phyloP scores from a whole-genome alignment of 2,113 vertebrate species.

The Coregonus clupeaformis region DNA sequence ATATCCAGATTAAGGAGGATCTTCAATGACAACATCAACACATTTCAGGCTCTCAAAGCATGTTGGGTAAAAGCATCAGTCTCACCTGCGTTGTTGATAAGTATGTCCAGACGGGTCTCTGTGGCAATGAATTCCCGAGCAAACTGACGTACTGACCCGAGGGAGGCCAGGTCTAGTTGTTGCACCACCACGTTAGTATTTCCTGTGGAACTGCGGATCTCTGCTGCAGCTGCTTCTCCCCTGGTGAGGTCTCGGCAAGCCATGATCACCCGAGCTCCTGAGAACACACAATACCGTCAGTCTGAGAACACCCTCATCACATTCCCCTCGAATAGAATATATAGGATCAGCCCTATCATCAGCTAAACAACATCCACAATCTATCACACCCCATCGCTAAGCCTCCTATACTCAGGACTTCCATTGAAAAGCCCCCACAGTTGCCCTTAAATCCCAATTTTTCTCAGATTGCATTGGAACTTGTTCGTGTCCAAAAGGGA shows the following conservation, averaged over 20 bases:
- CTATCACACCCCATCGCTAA: background rate
- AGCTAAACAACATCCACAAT: too few relatives aligned
- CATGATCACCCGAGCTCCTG: slow-evolving; percentile 72
- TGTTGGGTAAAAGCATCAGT: background rate
- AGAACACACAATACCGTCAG: background rate
- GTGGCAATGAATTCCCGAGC: slow-evolving; percentile 63
- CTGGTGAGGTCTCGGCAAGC: slow-evolving; percentile 71
- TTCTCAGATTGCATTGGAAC: too few relatives aligned
- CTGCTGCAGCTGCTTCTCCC: slow-evolving; percentile 55
- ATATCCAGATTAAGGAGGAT: too few relatives aligned
- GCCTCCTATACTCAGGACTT: slow-evolving; percentile 6
- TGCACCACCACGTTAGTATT: slow-evolving; percentile 71
- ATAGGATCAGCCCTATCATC: too few relatives aligned
- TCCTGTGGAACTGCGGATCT: slow-evolving; percentile 59
- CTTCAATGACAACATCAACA: too few relatives aligned
- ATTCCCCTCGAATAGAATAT: background rate
- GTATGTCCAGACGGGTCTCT: slow-evolving; percentile 70
- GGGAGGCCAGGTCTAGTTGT: slow-evolving; percentile 69
- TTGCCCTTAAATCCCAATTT: background rate
- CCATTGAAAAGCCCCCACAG: background rate
- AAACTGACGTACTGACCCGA: slow-evolving; percentile 65
- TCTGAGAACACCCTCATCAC: background rate
- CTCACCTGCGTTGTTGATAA: slow-evolving; percentile 76
- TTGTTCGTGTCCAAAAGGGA: too few relatives aligned
- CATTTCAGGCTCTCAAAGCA: background rate